Conservation (phyloP, 2,888 invertebrate species). For the Apocheima hispidaria region DNA sequence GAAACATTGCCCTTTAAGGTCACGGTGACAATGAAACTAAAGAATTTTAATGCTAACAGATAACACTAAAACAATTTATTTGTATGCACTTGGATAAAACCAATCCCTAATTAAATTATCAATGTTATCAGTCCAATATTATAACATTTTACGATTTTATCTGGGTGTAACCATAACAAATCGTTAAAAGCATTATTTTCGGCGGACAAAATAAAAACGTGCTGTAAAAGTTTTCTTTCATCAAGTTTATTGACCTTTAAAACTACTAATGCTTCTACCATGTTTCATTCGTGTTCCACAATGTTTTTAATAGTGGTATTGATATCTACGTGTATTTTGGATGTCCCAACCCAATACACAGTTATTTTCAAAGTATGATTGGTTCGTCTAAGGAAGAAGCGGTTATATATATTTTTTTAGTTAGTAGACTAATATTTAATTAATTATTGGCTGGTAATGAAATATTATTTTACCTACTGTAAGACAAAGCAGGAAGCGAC, state of each 20-base stretch:
- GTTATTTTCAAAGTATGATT: too few relatives aligned
- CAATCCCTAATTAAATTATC: constrained; percentile 3
- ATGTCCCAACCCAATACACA: too few relatives aligned
- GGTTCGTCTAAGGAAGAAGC: too few relatives aligned
- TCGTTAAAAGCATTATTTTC: constrained; percentile 22
- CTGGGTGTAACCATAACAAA: constrained; percentile 19
- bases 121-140: neutral
- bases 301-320: neutral
- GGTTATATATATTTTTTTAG: too few relatives aligned
- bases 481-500: too few relatives aligned
- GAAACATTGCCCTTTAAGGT: neutral
- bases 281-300: too few relatives aligned
- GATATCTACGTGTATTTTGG: neutral
- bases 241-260: constrained; percentile 15
- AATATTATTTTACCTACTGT: too few relatives aligned
- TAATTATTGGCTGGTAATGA: too few relatives aligned
- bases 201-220: neutral
- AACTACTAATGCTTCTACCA: neutral
- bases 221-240: constrained; percentile 8
- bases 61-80: neutral
- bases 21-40: neutral
- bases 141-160: constrained; percentile 5
- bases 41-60: neutral
- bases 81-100: neutral
- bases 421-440: too few relatives aligned